A percentile compares a stretch with the other conserved stretches of the same genome.
Evolutionary conservation across 1,140 invertebrate species (phyloP).

Genomic region (Callitettix versicolor): DNA sequence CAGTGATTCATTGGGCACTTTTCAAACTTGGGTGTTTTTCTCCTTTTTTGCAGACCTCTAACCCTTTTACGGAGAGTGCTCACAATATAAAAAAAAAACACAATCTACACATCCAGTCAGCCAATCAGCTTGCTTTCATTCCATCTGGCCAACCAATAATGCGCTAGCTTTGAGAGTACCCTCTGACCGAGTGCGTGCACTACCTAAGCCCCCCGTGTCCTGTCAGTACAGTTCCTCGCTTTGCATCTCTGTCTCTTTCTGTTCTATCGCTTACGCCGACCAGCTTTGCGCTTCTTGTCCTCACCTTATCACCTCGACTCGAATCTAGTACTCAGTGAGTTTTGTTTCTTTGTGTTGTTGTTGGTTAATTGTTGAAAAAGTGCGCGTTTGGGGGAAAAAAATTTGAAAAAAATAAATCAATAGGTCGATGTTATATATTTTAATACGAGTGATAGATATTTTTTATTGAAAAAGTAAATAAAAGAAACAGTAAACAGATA

Average conservation of each 20-base stretch:
- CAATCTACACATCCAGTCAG: background rate
- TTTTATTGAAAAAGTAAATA: slow-evolving; percentile 3
- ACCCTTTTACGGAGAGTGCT: slow-evolving; percentile 1
- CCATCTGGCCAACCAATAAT: background rate
- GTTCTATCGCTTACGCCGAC: background rate
- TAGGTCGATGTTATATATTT: background rate
- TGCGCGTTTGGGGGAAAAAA: too few relatives aligned
- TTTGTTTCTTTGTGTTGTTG: too few relatives aligned
- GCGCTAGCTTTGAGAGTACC: background rate
- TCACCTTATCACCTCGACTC: background rate
- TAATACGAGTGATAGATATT: slow-evolving; percentile 1
- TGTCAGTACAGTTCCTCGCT: background rate
- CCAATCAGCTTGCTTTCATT: background rate
- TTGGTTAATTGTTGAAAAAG: too few relatives aligned
- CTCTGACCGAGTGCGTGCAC: background rate
- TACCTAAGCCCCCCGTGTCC: background rate
- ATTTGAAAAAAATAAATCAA: too few relatives aligned
- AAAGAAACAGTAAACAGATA: background rate
- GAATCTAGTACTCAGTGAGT: too few relatives aligned
- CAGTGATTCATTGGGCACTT: background rate
- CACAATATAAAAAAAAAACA: background rate
- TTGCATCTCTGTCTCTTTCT: slow-evolving; percentile 2
- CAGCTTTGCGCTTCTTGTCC: background rate
- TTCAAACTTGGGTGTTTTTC: slow-evolving; percentile 16
- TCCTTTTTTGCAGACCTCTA: slow-evolving; percentile 13